Percentiles rank a stretch among this genome's conserved stretches.
Conservation (phyloP, 2,888 invertebrate genomes). For the Agonopterix subpropinquella region DNA sequence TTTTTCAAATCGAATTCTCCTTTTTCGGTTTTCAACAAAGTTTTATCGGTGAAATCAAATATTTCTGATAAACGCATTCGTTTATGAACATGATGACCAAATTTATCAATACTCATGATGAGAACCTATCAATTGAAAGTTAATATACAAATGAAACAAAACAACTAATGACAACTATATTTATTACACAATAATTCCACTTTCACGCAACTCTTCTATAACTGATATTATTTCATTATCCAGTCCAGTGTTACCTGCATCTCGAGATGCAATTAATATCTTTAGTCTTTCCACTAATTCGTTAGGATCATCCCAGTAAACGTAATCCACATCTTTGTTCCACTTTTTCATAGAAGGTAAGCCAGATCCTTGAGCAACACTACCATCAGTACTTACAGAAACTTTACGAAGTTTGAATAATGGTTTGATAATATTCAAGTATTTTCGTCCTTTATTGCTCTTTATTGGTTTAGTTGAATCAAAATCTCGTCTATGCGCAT, state of each 20-base stretch:
- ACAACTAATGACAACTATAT: too few relatives aligned
- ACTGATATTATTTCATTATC: slow-evolving; percentile 36
- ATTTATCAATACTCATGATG: too few relatives aligned
- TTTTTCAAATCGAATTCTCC: too few relatives aligned
- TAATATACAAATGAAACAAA: too few relatives aligned
- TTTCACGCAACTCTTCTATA: slow-evolving; percentile 20
- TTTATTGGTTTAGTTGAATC: too few relatives aligned
- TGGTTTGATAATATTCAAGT: too few relatives aligned
- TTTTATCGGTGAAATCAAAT: background rate
- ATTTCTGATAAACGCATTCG: background rate
- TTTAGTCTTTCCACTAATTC: slow-evolving; percentile 17
- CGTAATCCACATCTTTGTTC: slow-evolving; percentile 8
- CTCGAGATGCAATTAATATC: slow-evolving; percentile 14
- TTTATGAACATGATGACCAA: background rate
- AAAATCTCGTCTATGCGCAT: too few relatives aligned
- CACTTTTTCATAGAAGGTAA: slow-evolving; percentile 11
- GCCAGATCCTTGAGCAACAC: slow-evolving; percentile 1
- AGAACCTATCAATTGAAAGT: too few relatives aligned
- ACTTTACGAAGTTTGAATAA: background rate
- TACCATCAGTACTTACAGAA: slow-evolving; percentile 1
- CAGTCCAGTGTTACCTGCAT: too few relatives aligned
- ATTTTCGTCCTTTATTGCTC: too few relatives aligned
- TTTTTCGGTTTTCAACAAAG: background rate
- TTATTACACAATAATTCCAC: too few relatives aligned
- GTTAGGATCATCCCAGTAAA: slow-evolving; percentile 22